Percentiles rank a stretch among this genome's conserved stretches.
phyloP scores from a whole-genome alignment of 2,113 vertebrate species.

The Lasiurus borealis region DNA sequence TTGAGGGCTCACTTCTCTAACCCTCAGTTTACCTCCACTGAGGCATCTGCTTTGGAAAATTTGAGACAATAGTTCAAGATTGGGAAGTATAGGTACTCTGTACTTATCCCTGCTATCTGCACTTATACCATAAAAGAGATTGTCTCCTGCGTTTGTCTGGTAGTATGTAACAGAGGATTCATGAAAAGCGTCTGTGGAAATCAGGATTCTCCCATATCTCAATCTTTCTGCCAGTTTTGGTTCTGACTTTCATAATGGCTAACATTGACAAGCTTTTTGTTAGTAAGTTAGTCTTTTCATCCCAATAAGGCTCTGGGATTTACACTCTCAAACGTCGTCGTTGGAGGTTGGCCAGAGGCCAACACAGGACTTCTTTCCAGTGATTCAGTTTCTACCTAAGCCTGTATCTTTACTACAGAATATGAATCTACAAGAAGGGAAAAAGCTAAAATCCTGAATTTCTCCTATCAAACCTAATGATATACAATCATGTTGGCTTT shows the following conservation, averaged over 20 bases:
- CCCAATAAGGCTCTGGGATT: background rate
- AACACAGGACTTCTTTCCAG: background rate
- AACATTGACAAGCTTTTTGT: slow-evolving; percentile 28
- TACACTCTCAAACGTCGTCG: background rate
- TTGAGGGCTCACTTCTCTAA: background rate
- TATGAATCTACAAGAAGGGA: no score
- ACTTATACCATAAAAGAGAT: background rate
- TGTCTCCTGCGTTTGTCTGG: background rate
- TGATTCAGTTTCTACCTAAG: background rate
- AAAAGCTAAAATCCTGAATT: background rate
- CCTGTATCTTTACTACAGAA: background rate
- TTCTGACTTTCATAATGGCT: background rate
- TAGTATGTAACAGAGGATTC: background rate
- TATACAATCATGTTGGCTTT: background rate
- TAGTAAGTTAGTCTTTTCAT: background rate
- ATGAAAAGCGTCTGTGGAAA: background rate
- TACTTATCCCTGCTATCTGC: background rate
- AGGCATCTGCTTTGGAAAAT: slow-evolving; percentile 29
- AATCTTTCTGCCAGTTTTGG: background rate
- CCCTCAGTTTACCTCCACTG: slow-evolving; percentile 52
- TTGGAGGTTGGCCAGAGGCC: background rate
- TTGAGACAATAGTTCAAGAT: background rate
- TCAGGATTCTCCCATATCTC: background rate
- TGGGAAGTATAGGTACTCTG: background rate
- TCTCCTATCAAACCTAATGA: background rate